These are phyloP conservation scores for Onychostruthus taczanowskii DNA, from an alignment of 2,113 vertebrate species.

Conservation along the genomic window DNA sequence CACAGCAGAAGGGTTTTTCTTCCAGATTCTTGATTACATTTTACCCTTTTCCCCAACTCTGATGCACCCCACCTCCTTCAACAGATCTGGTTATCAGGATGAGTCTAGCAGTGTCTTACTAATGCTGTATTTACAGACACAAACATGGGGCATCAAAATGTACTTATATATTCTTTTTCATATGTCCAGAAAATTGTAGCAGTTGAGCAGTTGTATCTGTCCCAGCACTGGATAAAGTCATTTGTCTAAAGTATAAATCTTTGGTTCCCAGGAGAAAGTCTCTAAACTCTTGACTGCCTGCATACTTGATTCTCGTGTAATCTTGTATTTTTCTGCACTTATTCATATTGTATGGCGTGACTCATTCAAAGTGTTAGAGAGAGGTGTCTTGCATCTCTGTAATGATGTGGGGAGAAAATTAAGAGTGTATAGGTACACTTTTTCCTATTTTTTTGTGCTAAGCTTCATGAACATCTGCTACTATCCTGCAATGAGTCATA, in stretches of 20 bases:
- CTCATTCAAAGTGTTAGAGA: not conserved
- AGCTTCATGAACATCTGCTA: not conserved
- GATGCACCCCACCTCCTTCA: not conserved
- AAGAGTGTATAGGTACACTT: not conserved
- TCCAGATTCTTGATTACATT: not conserved
- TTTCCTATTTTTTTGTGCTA: not conserved
- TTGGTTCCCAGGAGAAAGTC: not conserved
- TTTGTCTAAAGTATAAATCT: not conserved
- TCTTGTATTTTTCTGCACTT: not conserved
- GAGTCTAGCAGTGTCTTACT: not conserved
- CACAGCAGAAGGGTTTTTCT: not conserved
- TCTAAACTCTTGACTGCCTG: not conserved
- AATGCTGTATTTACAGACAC: not conserved
- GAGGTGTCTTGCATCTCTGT: not conserved
- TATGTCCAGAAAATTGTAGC: not conserved
- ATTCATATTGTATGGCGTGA: not conserved
- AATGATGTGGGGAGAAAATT: not conserved
- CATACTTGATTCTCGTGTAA: not conserved
- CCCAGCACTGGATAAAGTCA: not conserved
- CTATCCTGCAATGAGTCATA: slow-evolving; percentile 16
- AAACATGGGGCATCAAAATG: not conserved
- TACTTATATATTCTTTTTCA: not conserved
- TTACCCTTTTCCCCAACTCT: not conserved
- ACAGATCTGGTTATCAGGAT: not conserved
- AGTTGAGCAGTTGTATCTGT: not conserved